These are phyloP conservation scores for Cheilosia grossa DNA, from an alignment of 2,888 invertebrate genomes.

Conservation along the genomic window DNA sequence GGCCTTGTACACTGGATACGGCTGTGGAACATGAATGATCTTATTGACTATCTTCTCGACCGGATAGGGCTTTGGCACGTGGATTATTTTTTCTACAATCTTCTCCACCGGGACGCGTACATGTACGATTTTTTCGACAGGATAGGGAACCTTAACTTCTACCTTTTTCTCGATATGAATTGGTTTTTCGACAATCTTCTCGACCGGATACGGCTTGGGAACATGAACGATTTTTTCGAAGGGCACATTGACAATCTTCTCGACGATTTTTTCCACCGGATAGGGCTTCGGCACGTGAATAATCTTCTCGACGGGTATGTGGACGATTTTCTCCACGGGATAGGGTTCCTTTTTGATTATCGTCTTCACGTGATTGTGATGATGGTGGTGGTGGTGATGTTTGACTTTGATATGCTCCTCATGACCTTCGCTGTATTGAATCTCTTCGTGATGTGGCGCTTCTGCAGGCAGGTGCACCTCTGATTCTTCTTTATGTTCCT, in stretches of 20 bases:
- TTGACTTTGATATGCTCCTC: conserved; percentile 81
- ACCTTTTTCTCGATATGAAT: conserved; percentile 83
- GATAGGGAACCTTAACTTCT: conserved; percentile 82
- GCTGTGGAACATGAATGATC: conserved; percentile 84
- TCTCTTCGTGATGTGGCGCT: conserved; percentile 52
- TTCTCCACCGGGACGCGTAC: conserved; percentile 81
- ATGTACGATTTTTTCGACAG: conserved; percentile 77
- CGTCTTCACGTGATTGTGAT: conserved; percentile 87
- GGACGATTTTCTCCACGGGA: conserved; percentile 83
- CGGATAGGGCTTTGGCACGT: conserved; percentile 83
- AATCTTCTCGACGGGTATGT: conserved; percentile 84
- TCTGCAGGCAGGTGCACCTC: conserved; percentile 59
- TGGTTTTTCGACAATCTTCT: conserved; percentile 82
- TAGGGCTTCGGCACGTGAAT: conserved; percentile 85
- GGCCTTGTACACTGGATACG: conserved; percentile 83
- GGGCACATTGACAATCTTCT: conserved; percentile 78
- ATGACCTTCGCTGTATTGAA: conserved; percentile 62
- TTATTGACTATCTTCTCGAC: conserved; percentile 77
- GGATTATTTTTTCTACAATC: conserved; percentile 82
- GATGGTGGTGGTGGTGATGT: conserved; percentile 88
- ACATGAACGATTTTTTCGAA: conserved; percentile 82
- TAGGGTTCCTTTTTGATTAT: conserved; percentile 85
- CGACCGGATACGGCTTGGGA: conserved; percentile 78
- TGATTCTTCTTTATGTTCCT: conserved; percentile 66
- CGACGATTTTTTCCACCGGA: conserved; percentile 84